Percentiles rank a stretch among this genome's conserved stretches.
These are phyloP conservation scores for Macaria liturata DNA, from an alignment of 2,888 invertebrate species.

Conservation along the genomic window DNA sequence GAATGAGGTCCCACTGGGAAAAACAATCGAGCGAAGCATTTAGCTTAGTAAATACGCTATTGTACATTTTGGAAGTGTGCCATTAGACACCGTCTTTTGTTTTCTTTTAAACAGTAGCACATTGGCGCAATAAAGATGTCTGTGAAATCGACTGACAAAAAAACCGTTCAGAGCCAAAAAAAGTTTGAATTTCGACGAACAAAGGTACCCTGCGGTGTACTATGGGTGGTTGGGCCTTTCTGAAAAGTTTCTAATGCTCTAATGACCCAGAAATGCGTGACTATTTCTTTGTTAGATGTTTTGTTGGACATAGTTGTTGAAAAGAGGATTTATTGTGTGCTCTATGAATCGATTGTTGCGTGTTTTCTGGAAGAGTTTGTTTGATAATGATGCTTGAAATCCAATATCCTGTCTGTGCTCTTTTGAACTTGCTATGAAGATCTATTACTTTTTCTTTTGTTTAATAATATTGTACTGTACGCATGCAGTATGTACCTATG, in stretches of 20 bases:
- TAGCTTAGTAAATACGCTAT: slow-evolving; percentile 43
- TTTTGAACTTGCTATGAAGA: no score
- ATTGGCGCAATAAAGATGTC: slow-evolving; percentile 37
- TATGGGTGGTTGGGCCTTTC: slow-evolving; percentile 21
- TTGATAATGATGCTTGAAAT: not conserved
- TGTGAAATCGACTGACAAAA: slow-evolving; percentile 1
- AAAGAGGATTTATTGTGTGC: slow-evolving; percentile 34
- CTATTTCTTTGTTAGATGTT: slow-evolving; percentile 42
- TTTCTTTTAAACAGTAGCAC: slow-evolving; percentile 57
- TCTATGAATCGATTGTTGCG: slow-evolving; percentile 24
- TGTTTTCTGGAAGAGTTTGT: not conserved
- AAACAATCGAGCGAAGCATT: slow-evolving; percentile 54
- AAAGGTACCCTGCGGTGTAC: slow-evolving; percentile 16
- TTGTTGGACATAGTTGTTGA: slow-evolving; percentile 32
- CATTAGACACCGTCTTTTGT: slow-evolving; percentile 32
- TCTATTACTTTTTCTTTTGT: no score
- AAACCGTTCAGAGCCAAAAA: slow-evolving; percentile 2
- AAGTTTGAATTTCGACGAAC: not conserved
- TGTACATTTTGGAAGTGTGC: slow-evolving; percentile 52
- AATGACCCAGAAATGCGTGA: slow-evolving; percentile 56
- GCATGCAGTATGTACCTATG: no score
- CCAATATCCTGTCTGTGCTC: not conserved
- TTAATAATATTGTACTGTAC: no score
- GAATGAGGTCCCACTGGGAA: slow-evolving; percentile 49
- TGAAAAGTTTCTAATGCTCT: slow-evolving; percentile 28